These are phyloP conservation scores for Pectinophora gossypiella DNA, from an alignment of 1,140 invertebrate species.

Conservation along the genomic window DNA sequence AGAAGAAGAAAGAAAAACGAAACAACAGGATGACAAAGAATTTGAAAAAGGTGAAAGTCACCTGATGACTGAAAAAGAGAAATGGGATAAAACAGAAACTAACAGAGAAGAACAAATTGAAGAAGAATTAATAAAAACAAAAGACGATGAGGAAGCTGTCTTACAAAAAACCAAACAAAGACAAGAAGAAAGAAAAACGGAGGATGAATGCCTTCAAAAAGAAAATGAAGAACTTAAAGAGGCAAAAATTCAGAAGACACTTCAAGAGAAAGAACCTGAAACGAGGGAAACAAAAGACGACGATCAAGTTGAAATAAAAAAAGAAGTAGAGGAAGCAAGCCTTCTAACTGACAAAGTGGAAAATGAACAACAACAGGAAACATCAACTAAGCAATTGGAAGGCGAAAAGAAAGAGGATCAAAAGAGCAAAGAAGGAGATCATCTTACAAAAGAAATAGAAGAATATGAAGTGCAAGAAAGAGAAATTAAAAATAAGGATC, in stretches of 20 bases:
- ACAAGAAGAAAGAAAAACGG: background rate
- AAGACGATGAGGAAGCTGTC: background rate
- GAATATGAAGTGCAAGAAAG: background rate
- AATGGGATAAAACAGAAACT: no score
- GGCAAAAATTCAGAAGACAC: background rate
- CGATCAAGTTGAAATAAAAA: background rate
- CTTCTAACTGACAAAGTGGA: background rate
- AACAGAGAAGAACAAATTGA: background rate
- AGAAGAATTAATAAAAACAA: background rate
- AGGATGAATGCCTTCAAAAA: background rate
- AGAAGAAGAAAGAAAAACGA: no score
- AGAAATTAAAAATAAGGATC: slow-evolving; percentile 2
- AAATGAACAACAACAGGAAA: background rate
- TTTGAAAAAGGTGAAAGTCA: no score
- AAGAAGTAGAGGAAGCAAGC: background rate
- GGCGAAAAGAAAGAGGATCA: slow-evolving; percentile 10
- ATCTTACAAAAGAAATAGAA: background rate
- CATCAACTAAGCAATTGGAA: background rate
- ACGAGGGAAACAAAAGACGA: background rate
- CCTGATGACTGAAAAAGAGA: no score
- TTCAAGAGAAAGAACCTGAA: background rate
- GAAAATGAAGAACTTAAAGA: background rate
- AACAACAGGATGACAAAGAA: no score
- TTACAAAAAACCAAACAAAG: background rate
- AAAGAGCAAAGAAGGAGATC: background rate